Base-by-base conservation (phyloP, 64 coral and sea anemone genomes). In the Acropora yongei region DNA sequence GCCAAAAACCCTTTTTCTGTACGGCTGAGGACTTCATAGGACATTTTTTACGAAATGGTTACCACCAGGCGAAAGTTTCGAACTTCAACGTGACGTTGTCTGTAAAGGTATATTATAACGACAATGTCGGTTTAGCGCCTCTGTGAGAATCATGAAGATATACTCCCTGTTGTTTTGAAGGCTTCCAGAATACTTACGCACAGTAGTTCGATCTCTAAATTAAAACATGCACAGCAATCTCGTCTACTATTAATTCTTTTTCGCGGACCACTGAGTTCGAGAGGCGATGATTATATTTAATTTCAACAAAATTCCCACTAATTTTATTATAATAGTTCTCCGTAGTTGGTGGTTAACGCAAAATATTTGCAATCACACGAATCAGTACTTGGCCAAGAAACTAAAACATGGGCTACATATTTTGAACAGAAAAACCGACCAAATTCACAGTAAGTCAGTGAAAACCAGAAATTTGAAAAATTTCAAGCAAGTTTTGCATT, bases 331-430 rank as follows among this genome's bases (percentile, higher is more conserved):
- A 81, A 30, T 60, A 50, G n/a, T 4, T 81, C 40, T 4, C 41
- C 65, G 12, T 12, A 30, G 61, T 71, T 85, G 63, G 44, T 85
- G 4, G 16, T 30, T 66, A 9, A 41, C 3, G 43, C 80, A 51
- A 85, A 85, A 69, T 85, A 49, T 85, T 85, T 72, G 44, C 68
- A 11, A 85, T 71, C 68, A 18, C 2, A 48, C 1, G 66, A 46
- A 12, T 19, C 17, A 85, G 65, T 20, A 71, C 60, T 71, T 85
- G 60, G 48, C 61, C 60, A 85, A 85, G 46, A 69, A 49, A 30
- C 48, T 18, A 69, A 85, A 71, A 69, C 8, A 20, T 12, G 67
- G 42, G 47, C 41, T 42, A 67, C 41, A 83, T 67, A 83, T 83
- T 57, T 83, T 83, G 58, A 67, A 45, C 13, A 41, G 2, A 68